Evolutionary conservation across 2,113 vertebrate genomes (phyloP).

Genomic region (Desmodus rotundus): DNA sequence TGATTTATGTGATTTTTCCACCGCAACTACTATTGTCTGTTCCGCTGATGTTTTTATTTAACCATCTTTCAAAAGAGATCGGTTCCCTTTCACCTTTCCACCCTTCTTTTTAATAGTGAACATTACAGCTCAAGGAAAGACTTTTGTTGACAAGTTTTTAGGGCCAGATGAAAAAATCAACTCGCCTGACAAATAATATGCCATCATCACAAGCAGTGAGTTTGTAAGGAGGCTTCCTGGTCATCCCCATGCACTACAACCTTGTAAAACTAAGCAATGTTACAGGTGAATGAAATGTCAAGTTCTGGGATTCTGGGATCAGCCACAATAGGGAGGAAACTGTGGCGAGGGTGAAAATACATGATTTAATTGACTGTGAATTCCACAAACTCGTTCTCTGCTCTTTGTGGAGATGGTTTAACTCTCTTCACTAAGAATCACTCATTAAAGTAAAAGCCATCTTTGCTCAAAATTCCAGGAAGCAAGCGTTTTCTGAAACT

Average conservation of each 20-base stretch:
- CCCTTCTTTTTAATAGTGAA: neutral
- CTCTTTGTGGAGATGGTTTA: neutral
- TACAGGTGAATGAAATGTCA: neutral
- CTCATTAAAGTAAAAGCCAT: neutral
- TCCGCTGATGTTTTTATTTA: neutral
- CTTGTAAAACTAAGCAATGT: neutral
- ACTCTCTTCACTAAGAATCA: neutral
- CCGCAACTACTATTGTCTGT: neutral
- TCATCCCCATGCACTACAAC: neutral
- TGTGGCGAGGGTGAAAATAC: conserved; percentile 6
- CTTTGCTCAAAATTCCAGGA: conserved; percentile 12
- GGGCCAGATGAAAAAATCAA: neutral
- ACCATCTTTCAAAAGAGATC: neutral
- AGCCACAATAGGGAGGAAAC: neutral
- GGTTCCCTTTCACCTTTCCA: neutral
- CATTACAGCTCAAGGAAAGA: neutral
- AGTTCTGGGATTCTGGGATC: neutral
- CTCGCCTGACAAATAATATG: neutral
- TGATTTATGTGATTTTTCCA: conserved; percentile 28
- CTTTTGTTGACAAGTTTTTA: conserved; percentile 5
- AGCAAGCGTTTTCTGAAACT: neutral
- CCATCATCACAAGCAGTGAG: neutral
- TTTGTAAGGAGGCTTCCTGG: neutral
- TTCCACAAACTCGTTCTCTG: neutral
- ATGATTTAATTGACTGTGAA: neutral